phyloP scores from a whole-genome alignment of 2,113 vertebrate genomes.

The Caranx melampygus region DNA sequence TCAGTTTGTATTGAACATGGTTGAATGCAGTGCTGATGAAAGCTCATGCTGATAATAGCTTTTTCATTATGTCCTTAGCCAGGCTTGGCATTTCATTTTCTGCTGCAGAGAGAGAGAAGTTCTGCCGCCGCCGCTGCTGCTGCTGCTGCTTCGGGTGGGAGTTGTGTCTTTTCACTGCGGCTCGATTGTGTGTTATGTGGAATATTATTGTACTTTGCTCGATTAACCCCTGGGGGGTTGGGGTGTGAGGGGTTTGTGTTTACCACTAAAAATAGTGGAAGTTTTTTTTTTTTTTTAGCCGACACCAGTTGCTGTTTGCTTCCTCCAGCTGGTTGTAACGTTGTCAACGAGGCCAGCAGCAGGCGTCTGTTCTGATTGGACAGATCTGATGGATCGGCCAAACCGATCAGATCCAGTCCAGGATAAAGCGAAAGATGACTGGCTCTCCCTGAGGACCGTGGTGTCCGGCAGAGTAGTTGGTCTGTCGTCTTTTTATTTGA shows the following conservation, averaged over 20 bases:
- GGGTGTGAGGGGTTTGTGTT: constrained; percentile 5
- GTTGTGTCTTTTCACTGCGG: constrained; percentile 23
- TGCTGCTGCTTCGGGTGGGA: constrained; percentile 2
- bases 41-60: constrained; percentile 75
- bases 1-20: constrained; percentile 71
- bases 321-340: no score
- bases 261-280: constrained; percentile 22
- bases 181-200: constrained; percentile 28
- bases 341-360: no score
- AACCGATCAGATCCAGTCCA: no score
- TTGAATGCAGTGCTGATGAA: constrained; percentile 78
- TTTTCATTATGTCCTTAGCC: constrained; percentile 76
- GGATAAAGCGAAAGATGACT: no score
- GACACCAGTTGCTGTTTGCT: no score
- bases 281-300: no score
- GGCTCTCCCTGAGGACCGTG: no score
- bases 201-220: constrained; percentile 51
- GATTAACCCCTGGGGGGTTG: constrained; percentile 7
- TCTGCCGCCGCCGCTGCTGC: not conserved
- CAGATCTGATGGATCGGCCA: no score
- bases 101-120: constrained; percentile 42
- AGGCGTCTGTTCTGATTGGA: no score
- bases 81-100: constrained; percentile 70
- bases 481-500: no score
- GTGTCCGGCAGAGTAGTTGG: no score